Evolutionary conservation across 2,113 vertebrate species (phyloP), one percentile per base, ranked within the genome.

Genomic region (Polypterus bichir): DNA sequence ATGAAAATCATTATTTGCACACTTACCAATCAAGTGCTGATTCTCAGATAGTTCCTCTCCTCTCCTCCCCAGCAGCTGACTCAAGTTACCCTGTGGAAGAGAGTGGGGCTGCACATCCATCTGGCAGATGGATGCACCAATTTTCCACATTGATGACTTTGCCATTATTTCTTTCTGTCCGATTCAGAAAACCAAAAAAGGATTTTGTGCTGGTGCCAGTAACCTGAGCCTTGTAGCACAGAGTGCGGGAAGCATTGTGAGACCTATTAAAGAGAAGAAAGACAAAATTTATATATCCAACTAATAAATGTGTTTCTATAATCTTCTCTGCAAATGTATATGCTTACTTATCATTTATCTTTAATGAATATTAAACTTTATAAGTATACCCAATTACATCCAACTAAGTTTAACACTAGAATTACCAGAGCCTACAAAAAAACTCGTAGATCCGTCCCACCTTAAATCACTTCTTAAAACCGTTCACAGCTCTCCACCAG

Each of bases 1-100:
- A 71, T 72, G 64, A 54, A 4, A 59, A 62, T 45, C n/a, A 56
- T 10, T 5, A 3, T 5, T 11, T 55, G 3, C 9, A 55, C 9
- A 51, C 49, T 51, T 9, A 51, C 49, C 49, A 51, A 51, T 51
- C 6, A 51, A 9, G 2, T 51, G 49, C 49, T 6, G 49, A 51
- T 51, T 51, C 49, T 51, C 49, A 51, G 9, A 6, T 51, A 51
- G 49, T 51, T 9, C 49, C 49, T 51, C 49, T 9, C 49, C 49
- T 9, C 49, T 51, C 49, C 49, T 51, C 49, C 49, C 49, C 49
- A 7, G 49, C 49, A 9, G 9, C 9, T 51, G 49, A 9, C 49
- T 9, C 6, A 6, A 51, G 49, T 9, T 51, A 51, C 6, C 49
- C 49, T 51, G 49, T 51, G 49, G 49, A 9, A 51, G 49, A 51